phyloP scores from a whole-genome alignment of 2,888 invertebrate genomes.

The Metellina segmentata region DNA sequence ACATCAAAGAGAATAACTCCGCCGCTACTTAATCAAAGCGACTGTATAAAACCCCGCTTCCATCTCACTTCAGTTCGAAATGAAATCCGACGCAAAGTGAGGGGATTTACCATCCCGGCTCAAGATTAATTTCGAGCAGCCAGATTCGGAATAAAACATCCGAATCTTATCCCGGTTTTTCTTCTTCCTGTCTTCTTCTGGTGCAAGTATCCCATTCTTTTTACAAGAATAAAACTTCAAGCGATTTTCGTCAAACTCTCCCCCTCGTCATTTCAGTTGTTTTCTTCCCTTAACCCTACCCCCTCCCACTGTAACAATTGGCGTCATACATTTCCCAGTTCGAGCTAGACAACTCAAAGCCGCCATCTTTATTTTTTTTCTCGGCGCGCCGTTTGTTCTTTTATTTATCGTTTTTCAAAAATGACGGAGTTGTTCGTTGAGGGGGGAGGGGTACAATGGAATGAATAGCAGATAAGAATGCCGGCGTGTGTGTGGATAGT shows the following conservation, averaged over 20 bases:
- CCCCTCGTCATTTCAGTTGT: background rate
- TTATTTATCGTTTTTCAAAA: constrained; percentile 42
- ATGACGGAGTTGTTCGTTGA: constrained; percentile 43
- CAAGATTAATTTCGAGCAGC: constrained; percentile 68
- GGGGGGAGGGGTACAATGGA: constrained; percentile 19
- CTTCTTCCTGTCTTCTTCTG: constrained; percentile 5
- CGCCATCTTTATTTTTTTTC: constrained; percentile 54
- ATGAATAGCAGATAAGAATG: constrained; percentile 59
- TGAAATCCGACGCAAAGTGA: constrained; percentile 13
- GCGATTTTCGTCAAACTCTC: constrained; percentile 68
- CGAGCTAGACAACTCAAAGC: constrained; percentile 45
- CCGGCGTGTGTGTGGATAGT: background rate
- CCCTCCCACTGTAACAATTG: constrained; percentile 27
- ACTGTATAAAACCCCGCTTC: background rate
- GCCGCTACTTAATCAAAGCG: background rate
- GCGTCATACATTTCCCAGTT: constrained; percentile 58
- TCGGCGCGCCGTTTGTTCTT: background rate
- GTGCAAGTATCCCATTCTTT: constrained; percentile 30
- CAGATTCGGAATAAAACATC: constrained; percentile 68
- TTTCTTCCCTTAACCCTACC: constrained; percentile 23
- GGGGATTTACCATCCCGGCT: constrained; percentile 38
- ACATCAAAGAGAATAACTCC: too few relatives aligned
- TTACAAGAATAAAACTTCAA: constrained; percentile 54
- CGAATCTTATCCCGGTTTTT: constrained; percentile 50
- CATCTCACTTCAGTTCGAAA: constrained; percentile 26